Base-by-base conservation (phyloP, 2,888 invertebrate species). In the Lycocerus yunnanus region DNA sequence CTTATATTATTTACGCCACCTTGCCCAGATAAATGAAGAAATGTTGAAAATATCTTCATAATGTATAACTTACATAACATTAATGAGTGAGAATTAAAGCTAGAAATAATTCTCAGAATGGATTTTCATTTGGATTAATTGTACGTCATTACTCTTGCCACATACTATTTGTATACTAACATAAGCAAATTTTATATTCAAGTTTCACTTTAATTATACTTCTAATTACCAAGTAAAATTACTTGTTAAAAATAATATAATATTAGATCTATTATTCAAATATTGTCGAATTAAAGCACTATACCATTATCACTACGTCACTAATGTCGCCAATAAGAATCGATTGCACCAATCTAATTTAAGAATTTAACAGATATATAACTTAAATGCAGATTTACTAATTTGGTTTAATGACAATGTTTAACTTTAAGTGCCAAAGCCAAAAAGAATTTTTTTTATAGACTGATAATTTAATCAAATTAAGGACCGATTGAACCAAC, bases 51-150 rank as follows among this genome's bases (percentile, higher is more conserved):
- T 70, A 65, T 70, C 69, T 66, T 66, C 66, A 66, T 71, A 66
- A 43, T 66, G 58, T 15, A 71, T 21, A 66, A 14, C 24, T 27
- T 27, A 66, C 27, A 24, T 21, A 66, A 16, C 20, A 66, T 66
- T 71, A 71, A 71, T 66, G 71, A 71, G 66, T 71, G 71, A 58
- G 71, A 71, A 71, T 66, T 71, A 71, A 70, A 58, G 16, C n/a
- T 58, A 66, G 21, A 59, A 59, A 66, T 24, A 58, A 58, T 71
- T 71, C 71, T 71, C 71, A 71, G 71, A 66, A 71, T 58, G n/a
- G 11, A 71, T 60, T 59, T 59, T 66, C 66, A 59, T 43, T 70
- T 65, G 14, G 58, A 66, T 71, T 58, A 58, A 66, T 58, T 71
- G 21, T 15, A 59, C 66, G 58, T 59, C 58, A 58, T 66, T 65